Evolutionary conservation across 2,888 invertebrate genomes (phyloP).

Genomic region (Petrolisthes manimaculis): DNA sequence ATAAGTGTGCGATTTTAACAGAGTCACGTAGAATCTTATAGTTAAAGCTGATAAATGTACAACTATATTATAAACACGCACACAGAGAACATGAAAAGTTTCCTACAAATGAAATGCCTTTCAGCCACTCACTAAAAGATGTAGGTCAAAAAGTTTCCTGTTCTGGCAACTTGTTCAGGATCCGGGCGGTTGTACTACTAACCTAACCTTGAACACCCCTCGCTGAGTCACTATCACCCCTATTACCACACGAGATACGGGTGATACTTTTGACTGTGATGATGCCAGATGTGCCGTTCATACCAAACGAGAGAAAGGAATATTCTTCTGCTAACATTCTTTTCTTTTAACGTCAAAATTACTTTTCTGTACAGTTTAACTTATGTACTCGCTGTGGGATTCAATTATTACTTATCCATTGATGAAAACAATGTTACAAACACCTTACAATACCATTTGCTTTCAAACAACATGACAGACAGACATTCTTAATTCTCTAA

Average conservation of each 20-base stretch:
- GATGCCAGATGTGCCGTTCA: background rate
- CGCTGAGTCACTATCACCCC: slow-evolving; percentile 20
- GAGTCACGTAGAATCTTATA: no score
- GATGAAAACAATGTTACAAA: no score
- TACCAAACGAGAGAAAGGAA: slow-evolving; percentile 29
- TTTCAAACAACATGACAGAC: no score
- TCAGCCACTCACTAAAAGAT: background rate
- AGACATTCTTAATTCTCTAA: no score
- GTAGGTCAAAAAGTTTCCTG: slow-evolving; percentile 39
- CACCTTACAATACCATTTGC: no score
- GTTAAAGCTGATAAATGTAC: no score
- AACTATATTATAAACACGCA: background rate
- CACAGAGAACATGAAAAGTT: background rate
- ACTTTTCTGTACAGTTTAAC: no score
- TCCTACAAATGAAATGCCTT: no score
- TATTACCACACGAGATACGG: slow-evolving; percentile 23
- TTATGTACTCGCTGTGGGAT: no score
- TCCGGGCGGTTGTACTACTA: slow-evolving; percentile 32
- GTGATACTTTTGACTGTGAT: slow-evolving; percentile 17
- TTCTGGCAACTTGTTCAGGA: background rate
- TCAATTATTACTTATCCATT: no score
- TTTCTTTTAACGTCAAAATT: no score
- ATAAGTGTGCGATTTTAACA: no score
- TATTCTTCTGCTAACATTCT: background rate
- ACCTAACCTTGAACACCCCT: slow-evolving; percentile 30